A percentile compares a stretch with the other conserved stretches of the same genome.
phyloP scores from a whole-genome alignment of 2,113 vertebrate genomes.

The Chelonoidis abingdonii region DNA sequence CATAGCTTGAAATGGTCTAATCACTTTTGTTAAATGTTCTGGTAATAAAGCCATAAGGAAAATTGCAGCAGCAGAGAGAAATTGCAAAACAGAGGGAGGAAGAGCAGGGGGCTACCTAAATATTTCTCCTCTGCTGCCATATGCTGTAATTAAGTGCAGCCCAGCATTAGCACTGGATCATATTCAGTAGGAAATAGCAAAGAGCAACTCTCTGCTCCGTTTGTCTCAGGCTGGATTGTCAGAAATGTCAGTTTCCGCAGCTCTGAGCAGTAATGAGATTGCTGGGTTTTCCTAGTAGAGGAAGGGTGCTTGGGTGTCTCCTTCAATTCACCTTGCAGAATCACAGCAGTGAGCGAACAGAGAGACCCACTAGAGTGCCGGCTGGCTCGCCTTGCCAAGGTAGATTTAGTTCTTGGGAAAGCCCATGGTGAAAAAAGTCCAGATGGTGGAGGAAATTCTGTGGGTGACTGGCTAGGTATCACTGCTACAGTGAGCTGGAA shows the following conservation, averaged over 20 bases:
- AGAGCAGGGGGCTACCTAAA: rapidly evolving
- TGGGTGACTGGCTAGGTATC: not conserved
- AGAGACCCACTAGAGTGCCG: not conserved
- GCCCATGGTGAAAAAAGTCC: not conserved
- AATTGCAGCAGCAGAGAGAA: not conserved
- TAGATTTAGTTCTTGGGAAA: not conserved
- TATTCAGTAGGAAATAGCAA: rapidly evolving
- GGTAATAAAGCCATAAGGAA: not conserved
- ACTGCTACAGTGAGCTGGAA: not conserved
- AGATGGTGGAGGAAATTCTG: not conserved
- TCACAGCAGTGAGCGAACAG: not conserved
- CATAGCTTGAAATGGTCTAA: not conserved
- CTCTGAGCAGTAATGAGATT: not conserved
- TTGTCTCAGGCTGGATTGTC: not conserved
- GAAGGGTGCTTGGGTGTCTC: not conserved
- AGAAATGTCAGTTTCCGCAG: rapidly evolving
- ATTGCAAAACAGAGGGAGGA: not conserved
- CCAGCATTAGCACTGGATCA: rapidly evolving
- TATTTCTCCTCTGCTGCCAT: not conserved
- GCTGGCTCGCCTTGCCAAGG: not conserved
- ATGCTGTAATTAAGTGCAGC: not conserved
- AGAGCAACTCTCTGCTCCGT: not conserved
- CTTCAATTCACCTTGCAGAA: not conserved
- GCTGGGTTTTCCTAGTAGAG: not conserved
- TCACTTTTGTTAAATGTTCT: not conserved